Evolutionary conservation across 2,113 vertebrate species (phyloP).

Genomic region (Austrofundulus limnaeus): DNA sequence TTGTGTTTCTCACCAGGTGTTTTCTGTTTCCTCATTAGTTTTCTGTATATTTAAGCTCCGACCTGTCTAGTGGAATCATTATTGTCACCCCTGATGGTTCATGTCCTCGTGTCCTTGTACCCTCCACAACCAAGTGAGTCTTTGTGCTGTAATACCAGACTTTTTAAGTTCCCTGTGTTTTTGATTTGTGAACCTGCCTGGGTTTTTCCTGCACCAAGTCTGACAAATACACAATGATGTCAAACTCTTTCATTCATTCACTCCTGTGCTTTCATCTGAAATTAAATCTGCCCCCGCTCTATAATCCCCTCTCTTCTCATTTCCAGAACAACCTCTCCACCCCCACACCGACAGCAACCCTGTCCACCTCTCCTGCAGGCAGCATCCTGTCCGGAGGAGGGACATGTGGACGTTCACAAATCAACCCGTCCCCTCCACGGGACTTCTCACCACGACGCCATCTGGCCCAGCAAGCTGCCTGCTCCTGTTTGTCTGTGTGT

Average conservation of each 20-base stretch:
- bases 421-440: constrained; percentile 55
- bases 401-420: constrained; percentile 60
- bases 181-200: too few relatives aligned
- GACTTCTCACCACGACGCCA: constrained; percentile 72
- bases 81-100: too few relatives aligned
- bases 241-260: background rate
- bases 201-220: too few relatives aligned
- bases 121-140: too few relatives aligned
- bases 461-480: constrained; percentile 79
- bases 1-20: too few relatives aligned
- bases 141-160: too few relatives aligned
- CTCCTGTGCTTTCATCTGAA: constrained; percentile 2
- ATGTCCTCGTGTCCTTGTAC: too few relatives aligned
- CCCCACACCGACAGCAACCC: constrained; percentile 35
- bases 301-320: constrained; percentile 33
- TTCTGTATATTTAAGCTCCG: too few relatives aligned
- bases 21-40: too few relatives aligned
- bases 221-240: background rate
- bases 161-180: too few relatives aligned
- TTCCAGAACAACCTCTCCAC: constrained; percentile 23
- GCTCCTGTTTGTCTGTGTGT: constrained; percentile 17
- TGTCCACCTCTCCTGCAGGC: constrained; percentile 14
- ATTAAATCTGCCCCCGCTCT: constrained; percentile 18
- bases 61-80: too few relatives aligned
- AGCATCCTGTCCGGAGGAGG: constrained; percentile 43